Conservation (phyloP, 2,113 vertebrate species). For the Perca fluviatilis region DNA sequence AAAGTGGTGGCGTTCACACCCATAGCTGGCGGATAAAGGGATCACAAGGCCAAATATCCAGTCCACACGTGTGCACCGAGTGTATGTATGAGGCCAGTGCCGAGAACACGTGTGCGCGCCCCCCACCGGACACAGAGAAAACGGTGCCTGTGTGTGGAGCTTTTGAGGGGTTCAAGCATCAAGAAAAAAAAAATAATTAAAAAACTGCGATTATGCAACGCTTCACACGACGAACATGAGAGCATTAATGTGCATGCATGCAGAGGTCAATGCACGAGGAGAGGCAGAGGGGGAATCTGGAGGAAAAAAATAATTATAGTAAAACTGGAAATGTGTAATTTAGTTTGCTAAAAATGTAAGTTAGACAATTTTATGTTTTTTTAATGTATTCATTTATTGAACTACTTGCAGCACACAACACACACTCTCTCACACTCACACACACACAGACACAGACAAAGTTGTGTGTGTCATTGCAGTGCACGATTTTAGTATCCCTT, state of each 20-base stretch:
- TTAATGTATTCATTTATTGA: background rate
- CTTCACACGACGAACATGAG: constrained; percentile 34
- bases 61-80: constrained; percentile 66
- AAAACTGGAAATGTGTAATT: background rate
- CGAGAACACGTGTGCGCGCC: constrained; percentile 53
- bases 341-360: background rate
- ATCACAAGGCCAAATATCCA: constrained; percentile 74
- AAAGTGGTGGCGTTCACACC: constrained; percentile 68
- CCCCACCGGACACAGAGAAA: constrained; percentile 13
- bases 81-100: constrained; percentile 31
- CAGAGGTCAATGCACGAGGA: background rate
- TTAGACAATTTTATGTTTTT: background rate
- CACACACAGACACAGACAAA: background rate
- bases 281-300: background rate
- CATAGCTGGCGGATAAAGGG: constrained; percentile 61
- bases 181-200: background rate
- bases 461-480: background rate
- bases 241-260: constrained; percentile 12
- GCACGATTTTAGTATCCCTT: background rate
- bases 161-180: background rate
- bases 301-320: background rate
- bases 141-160: constrained; percentile 8
- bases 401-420: background rate
- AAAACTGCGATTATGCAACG: constrained; percentile 29
- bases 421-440: too few relatives aligned